Base-by-base conservation (phyloP, 2,888 invertebrate species). In the Nymphalis urticae region DNA sequence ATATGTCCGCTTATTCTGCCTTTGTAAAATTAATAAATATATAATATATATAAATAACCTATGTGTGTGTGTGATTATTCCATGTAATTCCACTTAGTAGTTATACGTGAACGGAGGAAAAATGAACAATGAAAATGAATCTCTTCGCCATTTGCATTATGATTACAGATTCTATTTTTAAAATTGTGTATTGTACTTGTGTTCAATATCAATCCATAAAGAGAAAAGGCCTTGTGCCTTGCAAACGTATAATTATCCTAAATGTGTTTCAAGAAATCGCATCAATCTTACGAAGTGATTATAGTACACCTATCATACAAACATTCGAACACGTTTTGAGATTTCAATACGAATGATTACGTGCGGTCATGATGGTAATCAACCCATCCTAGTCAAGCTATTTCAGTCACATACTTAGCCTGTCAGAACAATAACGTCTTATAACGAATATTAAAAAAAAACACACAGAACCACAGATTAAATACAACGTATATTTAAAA, bases 251-350 rank as follows among this genome's bases (percentile, higher is more conserved):
- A 56, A 32, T 56, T 27, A 56, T 56, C 8, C 8, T 56, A 7
- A 27, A 56, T 8, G 54, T 56, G 32, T 27, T 53, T 53, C 24
- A 56, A 56, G 54, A 56, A 56, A 56, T 56, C 54, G 54, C 27
- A 32, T 16, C 32, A 56, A 56, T 56, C 54, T 56, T 17, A 32
- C 17, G 27, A 56, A 32, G 32, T 17, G 54, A 56, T 56, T 56
- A 56, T 17, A 17, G 7, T 17, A 6, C 19, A 19, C 19, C 3
- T 24, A 21, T 51, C 42, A 42, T 32, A 56, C n/a, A 56, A 56
- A 32, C 17, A 56, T 16, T 32, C 27, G 27, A 32, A 16, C 32
- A 8, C 32, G 54, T 17, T 32, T 16, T 13, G 17, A 27, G 54
- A 27, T 53, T 56, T 27, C n/a, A 27, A 56, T 56, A 27, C 17